Conservation (phyloP, 2,113 vertebrate genomes). For the Microtus montanus region DNA sequence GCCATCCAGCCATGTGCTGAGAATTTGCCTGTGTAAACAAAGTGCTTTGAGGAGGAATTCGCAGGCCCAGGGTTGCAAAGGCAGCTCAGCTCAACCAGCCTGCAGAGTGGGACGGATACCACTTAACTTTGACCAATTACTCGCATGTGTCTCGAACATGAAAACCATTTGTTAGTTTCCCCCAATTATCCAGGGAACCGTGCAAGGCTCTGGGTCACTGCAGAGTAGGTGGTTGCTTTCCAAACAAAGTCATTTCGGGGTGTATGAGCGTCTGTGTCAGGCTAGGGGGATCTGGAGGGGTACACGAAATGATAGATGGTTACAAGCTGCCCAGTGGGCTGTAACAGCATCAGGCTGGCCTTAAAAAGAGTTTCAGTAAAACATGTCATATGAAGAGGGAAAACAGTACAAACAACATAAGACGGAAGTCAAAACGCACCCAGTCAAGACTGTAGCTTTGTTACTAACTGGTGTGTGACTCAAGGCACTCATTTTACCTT, state of each 20-base stretch:
- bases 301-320: constrained; percentile 18
- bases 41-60: constrained; percentile 67
- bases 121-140: constrained; percentile 76
- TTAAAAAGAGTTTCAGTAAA: constrained; percentile 31
- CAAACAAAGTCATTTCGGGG: constrained; percentile 69
- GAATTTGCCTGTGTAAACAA: constrained; percentile 70
- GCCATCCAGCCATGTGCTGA: constrained; percentile 53
- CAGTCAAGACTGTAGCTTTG: not conserved
- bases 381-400: not conserved
- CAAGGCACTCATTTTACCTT: not conserved
- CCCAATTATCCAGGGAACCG: constrained; percentile 63
- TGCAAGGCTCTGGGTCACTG: constrained; percentile 70
- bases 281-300: not conserved
- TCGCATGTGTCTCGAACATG: constrained; percentile 71
- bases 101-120: constrained; percentile 66
- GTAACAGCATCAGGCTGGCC: not conserved
- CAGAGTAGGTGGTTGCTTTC: constrained; percentile 42
- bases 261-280: constrained; percentile 43
- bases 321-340: not conserved
- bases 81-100: constrained; percentile 60
- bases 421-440: not conserved
- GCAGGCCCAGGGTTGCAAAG: constrained; percentile 74
- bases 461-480: not conserved
- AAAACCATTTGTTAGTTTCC: constrained; percentile 81
- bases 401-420: not conserved